phyloP scores from a whole-genome alignment of 37 sponge, comb jelly and placozoan species.

The Beroe forskalii region DNA sequence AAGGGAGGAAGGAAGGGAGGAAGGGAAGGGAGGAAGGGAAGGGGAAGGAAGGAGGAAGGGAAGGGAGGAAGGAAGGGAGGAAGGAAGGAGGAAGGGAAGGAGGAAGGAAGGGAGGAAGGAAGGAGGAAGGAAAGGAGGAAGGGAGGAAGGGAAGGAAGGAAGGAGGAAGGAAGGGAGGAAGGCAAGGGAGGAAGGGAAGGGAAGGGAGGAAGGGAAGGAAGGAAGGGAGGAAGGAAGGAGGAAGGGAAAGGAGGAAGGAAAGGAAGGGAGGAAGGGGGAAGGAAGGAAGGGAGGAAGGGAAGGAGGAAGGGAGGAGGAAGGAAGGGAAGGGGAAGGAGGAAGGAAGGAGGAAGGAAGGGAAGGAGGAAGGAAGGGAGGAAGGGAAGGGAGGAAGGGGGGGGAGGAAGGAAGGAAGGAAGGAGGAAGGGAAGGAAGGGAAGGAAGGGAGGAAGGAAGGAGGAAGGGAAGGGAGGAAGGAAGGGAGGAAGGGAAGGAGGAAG shows the following conservation, averaged over 20 bases:
- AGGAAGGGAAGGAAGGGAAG: neutral
- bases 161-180: neutral
- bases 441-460: neutral
- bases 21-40: neutral
- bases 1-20: neutral
- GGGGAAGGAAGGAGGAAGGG: neutral
- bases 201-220: neutral
- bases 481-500: neutral
- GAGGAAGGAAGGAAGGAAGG: neutral
- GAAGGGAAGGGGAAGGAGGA: neutral
- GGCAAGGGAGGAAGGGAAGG: neutral
- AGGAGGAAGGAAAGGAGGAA: neutral
- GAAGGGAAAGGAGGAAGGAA: neutral
- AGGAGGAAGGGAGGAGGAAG: neutral
- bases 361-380: neutral
- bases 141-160: neutral
- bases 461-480: neutral
- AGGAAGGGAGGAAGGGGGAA: neutral
- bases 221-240: neutral
- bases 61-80: neutral
- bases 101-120: neutral
- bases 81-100: neutral
- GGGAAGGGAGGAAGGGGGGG: neutral
- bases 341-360: neutral
- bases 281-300: neutral